Conservation (phyloP, 2,888 invertebrate species). For the Heteromurus nitidus region DNA sequence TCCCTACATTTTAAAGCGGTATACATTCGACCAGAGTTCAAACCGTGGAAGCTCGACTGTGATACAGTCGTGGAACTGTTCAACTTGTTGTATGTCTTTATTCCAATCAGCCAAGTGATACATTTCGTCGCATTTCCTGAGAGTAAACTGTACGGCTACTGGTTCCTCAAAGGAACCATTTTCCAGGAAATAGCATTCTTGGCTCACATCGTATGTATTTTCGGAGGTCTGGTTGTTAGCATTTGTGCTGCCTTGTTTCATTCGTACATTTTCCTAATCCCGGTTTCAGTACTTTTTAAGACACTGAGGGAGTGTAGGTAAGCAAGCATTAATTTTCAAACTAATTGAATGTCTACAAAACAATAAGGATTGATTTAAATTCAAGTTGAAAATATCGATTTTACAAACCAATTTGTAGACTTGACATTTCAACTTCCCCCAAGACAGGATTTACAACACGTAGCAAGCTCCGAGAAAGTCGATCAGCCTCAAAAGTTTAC, state of each 20-base stretch:
- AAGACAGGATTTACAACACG: not conserved
- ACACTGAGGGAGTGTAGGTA: slow-evolving; percentile 28
- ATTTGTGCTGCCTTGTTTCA: slow-evolving; percentile 28
- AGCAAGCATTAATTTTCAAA: not conserved
- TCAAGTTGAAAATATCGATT: not conserved
- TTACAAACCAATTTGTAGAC: slow-evolving; percentile 1
- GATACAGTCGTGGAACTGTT: not conserved
- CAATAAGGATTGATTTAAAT: not conserved
- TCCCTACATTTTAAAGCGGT: not conserved
- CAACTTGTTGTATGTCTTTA: slow-evolving; percentile 2
- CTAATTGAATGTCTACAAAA: not conserved
- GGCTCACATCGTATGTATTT: not conserved
- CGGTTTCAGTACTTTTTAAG: slow-evolving; percentile 19
- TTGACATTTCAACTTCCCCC: not conserved
- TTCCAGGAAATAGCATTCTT: not conserved
- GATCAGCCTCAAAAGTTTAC: not conserved
- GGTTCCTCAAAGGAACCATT: slow-evolving; percentile 9
- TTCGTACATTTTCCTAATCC: slow-evolving; percentile 18
- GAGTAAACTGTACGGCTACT: slow-evolving; percentile 25
- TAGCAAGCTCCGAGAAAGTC: not conserved
- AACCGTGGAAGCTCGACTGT: slow-evolving; percentile 35
- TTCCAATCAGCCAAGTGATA: slow-evolving; percentile 14
- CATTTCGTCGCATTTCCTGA: slow-evolving; percentile 38
- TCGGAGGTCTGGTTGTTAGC: not conserved
- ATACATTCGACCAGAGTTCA: not conserved